These are phyloP conservation scores for Bucco capensis DNA, from an alignment of 2,113 vertebrate genomes.

Conservation along the genomic window DNA sequence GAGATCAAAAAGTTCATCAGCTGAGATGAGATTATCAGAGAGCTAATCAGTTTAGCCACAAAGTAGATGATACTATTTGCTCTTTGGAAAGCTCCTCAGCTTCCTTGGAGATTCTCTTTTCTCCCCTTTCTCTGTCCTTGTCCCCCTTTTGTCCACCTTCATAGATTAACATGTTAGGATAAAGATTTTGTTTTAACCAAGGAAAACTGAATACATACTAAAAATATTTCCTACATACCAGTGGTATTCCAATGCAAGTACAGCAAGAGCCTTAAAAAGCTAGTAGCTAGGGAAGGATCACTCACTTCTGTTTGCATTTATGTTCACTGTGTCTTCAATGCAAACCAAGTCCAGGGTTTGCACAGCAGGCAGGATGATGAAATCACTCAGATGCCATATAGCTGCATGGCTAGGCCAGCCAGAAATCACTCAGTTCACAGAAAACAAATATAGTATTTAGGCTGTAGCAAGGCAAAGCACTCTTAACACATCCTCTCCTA, in stretches of 20 bases:
- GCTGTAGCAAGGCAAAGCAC: neutral
- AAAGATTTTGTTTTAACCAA: neutral
- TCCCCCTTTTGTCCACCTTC: neutral
- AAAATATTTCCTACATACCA: neutral
- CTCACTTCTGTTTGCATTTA: neutral
- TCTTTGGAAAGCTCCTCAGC: conserved; percentile 21
- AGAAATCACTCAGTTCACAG: neutral
- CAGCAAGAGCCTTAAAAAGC: neutral
- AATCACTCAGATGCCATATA: neutral
- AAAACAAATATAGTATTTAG: neutral
- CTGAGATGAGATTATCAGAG: conserved; percentile 45
- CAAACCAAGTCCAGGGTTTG: neutral
- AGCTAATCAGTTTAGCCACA: conserved; percentile 58
- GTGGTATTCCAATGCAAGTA: neutral
- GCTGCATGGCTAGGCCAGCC: neutral
- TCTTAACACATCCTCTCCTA: neutral
- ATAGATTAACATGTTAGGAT: neutral
- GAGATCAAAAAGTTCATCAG: conserved; percentile 55
- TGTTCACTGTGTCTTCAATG: neutral
- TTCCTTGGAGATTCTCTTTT: neutral
- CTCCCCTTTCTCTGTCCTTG: conserved; percentile 18
- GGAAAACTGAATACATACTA: neutral
- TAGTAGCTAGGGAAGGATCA: neutral
- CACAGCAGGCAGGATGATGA: neutral
- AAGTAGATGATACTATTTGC: conserved; percentile 43